These are phyloP conservation scores for Poicephalus meyeri DNA, from an alignment of 2,113 vertebrate genomes.

Conservation along the genomic window DNA sequence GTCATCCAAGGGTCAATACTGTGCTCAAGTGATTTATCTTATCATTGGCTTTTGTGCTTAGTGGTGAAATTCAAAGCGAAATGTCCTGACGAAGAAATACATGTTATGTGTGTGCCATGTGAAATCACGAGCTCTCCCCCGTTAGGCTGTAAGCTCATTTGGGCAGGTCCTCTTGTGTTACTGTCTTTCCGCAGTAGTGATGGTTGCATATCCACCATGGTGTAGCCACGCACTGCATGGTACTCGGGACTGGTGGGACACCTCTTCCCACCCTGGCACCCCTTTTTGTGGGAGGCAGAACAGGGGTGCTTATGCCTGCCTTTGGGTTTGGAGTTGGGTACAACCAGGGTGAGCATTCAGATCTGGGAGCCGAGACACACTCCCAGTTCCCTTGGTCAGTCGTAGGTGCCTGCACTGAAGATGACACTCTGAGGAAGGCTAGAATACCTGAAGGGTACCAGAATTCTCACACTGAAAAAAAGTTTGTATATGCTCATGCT, in stretches of 20 bases:
- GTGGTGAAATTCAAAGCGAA: not conserved
- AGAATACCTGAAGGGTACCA: not conserved
- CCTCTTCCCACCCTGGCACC: accelerated
- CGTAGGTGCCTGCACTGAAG: accelerated
- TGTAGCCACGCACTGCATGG: accelerated
- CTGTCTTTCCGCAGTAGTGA: accelerated
- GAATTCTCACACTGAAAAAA: not conserved
- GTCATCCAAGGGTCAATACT: not conserved
- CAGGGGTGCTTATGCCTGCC: not conserved
- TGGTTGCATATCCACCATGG: accelerated
- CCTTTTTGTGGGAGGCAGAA: not conserved
- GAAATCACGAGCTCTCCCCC: accelerated
- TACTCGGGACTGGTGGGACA: not conserved
- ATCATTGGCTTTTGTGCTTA: not conserved
- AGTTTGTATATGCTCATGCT: not conserved
- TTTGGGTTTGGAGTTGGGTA: not conserved
- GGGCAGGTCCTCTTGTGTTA: not conserved
- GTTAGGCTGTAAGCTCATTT: not conserved
- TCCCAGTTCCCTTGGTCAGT: not conserved
- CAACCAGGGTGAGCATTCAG: not conserved
- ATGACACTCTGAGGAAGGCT: not conserved
- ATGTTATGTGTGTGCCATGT: accelerated
- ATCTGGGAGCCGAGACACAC: not conserved
- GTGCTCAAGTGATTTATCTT: not conserved
- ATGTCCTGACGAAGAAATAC: accelerated